phyloP scores from a whole-genome alignment of 2,888 invertebrate species.

The Odontocolon sp. region DNA sequence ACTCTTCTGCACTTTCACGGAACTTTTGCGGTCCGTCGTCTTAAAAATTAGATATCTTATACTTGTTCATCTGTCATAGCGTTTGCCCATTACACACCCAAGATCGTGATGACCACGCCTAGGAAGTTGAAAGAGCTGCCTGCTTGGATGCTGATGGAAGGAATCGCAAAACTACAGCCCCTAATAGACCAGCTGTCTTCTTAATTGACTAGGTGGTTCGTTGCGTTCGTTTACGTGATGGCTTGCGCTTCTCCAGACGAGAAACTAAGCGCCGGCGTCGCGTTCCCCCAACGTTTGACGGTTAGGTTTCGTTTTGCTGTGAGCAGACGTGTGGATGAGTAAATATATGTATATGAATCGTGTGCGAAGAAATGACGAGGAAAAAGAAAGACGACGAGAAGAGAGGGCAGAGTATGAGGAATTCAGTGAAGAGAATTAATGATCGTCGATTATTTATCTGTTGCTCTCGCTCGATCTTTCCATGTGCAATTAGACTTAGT shows the following conservation, averaged over 20 bases:
- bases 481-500: slow-evolving; percentile 55
- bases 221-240: slow-evolving; percentile 60
- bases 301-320: neutral
- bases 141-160: slow-evolving; percentile 45
- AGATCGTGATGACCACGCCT: neutral
- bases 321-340: neutral
- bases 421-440: slow-evolving; percentile 48
- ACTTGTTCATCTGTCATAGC: too few species aligned
- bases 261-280: slow-evolving; percentile 63
- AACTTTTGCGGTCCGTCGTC: too few species aligned
- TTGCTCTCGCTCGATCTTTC: slow-evolving; percentile 39
- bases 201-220: slow-evolving; percentile 79
- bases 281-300: slow-evolving; percentile 28
- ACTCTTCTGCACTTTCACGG: too few species aligned
- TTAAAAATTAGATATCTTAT: too few species aligned
- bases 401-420: slow-evolving; percentile 1
- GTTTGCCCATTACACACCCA: too few species aligned
- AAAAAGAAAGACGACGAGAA: neutral
- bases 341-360: neutral
- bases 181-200: slow-evolving; percentile 79
- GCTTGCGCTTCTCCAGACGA: slow-evolving; percentile 63
- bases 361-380: neutral
- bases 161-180: slow-evolving; percentile 56
- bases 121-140: slow-evolving; percentile 20
- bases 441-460: slow-evolving; percentile 51